phyloP scores from a whole-genome alignment of 2,113 vertebrate genomes.

The Micronycteris hirsuta region DNA sequence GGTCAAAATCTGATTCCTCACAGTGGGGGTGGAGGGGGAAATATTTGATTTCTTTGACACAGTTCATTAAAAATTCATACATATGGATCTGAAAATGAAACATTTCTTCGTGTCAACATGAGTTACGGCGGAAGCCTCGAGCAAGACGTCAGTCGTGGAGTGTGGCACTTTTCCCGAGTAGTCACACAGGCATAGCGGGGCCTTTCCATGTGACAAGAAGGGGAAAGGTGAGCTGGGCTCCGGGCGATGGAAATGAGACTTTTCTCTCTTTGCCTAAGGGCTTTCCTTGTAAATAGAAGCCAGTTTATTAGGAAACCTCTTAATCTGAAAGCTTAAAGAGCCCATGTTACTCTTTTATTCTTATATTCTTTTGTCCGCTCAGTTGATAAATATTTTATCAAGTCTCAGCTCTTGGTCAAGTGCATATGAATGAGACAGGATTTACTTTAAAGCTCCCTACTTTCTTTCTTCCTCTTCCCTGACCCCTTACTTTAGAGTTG shows the following conservation, averaged over 20 bases:
- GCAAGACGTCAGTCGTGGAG: constrained; percentile 8
- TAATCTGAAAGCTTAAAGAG: neutral
- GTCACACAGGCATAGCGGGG: fast-evolving
- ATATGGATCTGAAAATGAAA: constrained; percentile 64
- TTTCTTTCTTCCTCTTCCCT: neutral
- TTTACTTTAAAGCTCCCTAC: neutral
- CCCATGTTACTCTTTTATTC: constrained; percentile 3
- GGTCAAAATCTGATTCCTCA: constrained; percentile 41
- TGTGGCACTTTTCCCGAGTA: neutral
- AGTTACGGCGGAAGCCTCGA: constrained; percentile 65
- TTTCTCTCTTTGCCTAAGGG: neutral
- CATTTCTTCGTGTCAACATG: constrained; percentile 52
- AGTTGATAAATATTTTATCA: neutral
- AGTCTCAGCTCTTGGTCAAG: neutral
- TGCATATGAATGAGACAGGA: neutral
- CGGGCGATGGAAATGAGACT: neutral
- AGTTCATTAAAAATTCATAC: constrained; percentile 64
- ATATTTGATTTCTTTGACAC: constrained; percentile 62
- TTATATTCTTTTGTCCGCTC: neutral
- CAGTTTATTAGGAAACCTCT: neutral
- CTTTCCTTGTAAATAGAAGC: constrained; percentile 32
- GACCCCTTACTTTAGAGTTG: neutral
- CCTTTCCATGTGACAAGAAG: neutral
- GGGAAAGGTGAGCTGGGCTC: neutral
- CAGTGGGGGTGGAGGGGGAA: constrained; percentile 23